Evolutionary conservation across 1,140 invertebrate genomes (phyloP), one percentile per base, ranked within the genome.

Genomic region (Colletes gigas): DNA sequence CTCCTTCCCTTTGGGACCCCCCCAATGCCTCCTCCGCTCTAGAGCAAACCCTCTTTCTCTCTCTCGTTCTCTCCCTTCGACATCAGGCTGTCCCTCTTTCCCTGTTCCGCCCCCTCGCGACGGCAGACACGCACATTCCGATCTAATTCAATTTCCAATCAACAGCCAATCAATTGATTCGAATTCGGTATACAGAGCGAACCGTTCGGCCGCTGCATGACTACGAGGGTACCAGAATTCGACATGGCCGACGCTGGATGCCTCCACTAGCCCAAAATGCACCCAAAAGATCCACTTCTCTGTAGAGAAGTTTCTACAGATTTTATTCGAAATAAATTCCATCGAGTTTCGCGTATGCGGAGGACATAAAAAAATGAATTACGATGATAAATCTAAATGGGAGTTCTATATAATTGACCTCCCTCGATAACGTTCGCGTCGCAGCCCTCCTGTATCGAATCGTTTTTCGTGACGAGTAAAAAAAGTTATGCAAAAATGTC

Each of bases 131-230:
- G 91, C 93, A 91, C 93, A 94, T 94, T 93, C 92, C 91, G 89
- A 91, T 94, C 91, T 94, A 94, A 94, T 94, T 94, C 93, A 93
- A 94, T 94, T 94, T 94, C 92, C 93, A 94, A 94, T 94, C 94
- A 94, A 94, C 94, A 94, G 93, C 93, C 93, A 94, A 94, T 94
- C 93, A 94, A 94, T 94, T 93, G 93, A 93, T 94, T 93, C 92
- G 93, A 93, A 94, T 94, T 94, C 90, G 89, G 92, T 94, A 92
- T 93, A 93, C 91, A 91, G 90, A 92, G 83, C 88, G 87, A 92
- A 82, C 88, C 72, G 76, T 88, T 88, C 89, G 82, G 84, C 85
- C 85, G 89, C 81, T 92, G 92, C 90, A 93, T 92, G 86, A 81
- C 89, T 92, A 93, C 92, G 92, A 92, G 91, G 75, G 54, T 55